Evolutionary conservation across 2,888 invertebrate genomes (phyloP), one percentile per base, ranked within the genome.

Genomic region (Limnephilus auricula): DNA sequence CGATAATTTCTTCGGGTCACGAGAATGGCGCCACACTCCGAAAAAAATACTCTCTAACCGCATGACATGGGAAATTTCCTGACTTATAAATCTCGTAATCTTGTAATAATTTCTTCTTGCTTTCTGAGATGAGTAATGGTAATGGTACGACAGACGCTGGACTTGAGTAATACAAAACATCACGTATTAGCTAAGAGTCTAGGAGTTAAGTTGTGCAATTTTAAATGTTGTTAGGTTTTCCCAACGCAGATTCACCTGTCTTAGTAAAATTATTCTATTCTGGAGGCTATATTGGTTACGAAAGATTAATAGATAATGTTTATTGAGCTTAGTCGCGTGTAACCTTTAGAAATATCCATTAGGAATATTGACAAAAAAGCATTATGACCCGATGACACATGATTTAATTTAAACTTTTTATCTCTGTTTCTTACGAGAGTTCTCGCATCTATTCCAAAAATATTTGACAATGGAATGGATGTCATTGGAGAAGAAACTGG

Each of bases 91-190:
- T 79, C 82, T 89, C 89, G 89, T 82, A 89, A 82, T 89, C 25
- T 37, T 82, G 25, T n/a, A 18, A 82, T 89, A 82, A 89, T 89
- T 89, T 89, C 89, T 89, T 65, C 50, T 65, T 65, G 82, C 89
- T 89, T 89, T 82, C 82, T 30, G 80, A 65, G 65, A 65, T 65
- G 65, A 65, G 25, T 65, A 65, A 65, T 65, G 65, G 2, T 25
- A 65, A 65, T 65, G 65, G 65, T 65, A 65, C 25, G 50, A 65
- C 65, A n/a, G 65, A 65, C 1, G 25, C 65, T 65, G 25, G 65
- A 65, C 65, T 65, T 65, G 9, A 65, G 65, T 65, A 65, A 65
- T 65, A 65, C 65, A 65, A 65, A 65, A 65, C 65, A 65, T 65
- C n/a, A 9, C n/a, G 65, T 25, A 65, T 65, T 65, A 65, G 65